Evolutionary conservation across 2,797 vertebrate species (phyloP).

Genomic region (Pseudopleuronectes americanus): DNA sequence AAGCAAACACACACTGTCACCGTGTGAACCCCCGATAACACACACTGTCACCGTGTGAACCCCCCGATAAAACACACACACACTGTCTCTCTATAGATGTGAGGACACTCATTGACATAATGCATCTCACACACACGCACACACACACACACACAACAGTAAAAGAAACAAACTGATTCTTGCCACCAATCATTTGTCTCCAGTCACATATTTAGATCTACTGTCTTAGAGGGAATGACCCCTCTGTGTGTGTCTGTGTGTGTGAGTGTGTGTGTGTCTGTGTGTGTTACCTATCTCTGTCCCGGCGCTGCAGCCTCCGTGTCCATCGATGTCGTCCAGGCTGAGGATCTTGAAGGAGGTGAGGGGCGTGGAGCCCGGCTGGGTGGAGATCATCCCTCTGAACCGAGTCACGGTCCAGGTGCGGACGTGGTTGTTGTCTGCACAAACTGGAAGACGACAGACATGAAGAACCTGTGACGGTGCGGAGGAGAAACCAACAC

Average conservation of each 20-base stretch:
- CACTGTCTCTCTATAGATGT: too few relatives aligned
- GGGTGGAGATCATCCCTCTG: slow-evolving; percentile 94
- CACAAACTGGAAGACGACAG: slow-evolving; percentile 82
- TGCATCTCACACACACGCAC: too few relatives aligned
- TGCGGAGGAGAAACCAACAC: neutral
- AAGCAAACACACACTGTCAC: neutral
- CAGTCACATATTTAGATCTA: too few relatives aligned
- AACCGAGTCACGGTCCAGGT: slow-evolving; percentile 94
- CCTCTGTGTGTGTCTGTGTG: too few relatives aligned
- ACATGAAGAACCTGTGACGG: neutral
- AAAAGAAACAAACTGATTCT: too few relatives aligned
- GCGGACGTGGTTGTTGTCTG: slow-evolving; percentile 92
- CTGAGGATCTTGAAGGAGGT: slow-evolving; percentile 94
- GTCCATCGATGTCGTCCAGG: slow-evolving; percentile 88
- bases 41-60: too few relatives aligned
- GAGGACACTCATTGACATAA: too few relatives aligned
- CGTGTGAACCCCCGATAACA: neutral
- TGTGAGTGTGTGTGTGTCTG: neutral
- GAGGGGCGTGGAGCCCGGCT: slow-evolving; percentile 92
- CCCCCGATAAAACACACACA: neutral
- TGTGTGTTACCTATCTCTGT: slow-evolving; percentile 87
- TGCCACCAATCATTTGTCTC: neutral
- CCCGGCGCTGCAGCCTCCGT: slow-evolving; percentile 89
- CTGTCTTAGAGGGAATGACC: too few relatives aligned
- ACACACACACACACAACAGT: too few relatives aligned